Evolutionary conservation across 2,888 invertebrate species (phyloP), one percentile per base, ranked within the genome.

Genomic region (Venustoraphidia nigricollis): DNA sequence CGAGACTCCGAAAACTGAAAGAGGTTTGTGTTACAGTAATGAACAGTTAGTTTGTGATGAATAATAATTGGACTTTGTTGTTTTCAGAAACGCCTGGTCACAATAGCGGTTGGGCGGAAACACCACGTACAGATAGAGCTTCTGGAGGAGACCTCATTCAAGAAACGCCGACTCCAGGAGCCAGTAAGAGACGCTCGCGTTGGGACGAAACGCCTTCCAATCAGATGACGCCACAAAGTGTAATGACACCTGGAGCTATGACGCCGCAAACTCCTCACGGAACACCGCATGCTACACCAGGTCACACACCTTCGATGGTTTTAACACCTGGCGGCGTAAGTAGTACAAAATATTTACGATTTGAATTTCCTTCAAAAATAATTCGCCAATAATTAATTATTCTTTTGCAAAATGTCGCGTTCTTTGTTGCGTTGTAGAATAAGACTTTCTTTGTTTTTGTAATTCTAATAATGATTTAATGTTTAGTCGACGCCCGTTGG

Each of bases 71-170:
- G n/a, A 38, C n/a, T 50, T 36, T 37, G 10, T 14, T 44, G 13
- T 41, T 11, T 27, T 43, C 34, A 81, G 95, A 95, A 72, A 96
- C 96, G 1, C 95, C 96, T 0, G 95, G 93, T 0, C 92, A 96
- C 65, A 84, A 80, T 54, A 91, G 93, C 62, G 97, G 97, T 2
- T 98, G 98, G 98, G 97, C 97, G 11, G 98, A 98, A 69, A 99
- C 98, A 0, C 98, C 98, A 0, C 83, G 93, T 52, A 92, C 95
- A 0, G 95, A 96, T 64, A 79, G 96, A 48, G 82, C 83, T 4
- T 81, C 79, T 10, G 72, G 75, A 41, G 47, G 42, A 27, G 75
- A 73, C 57, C 73, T 79, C 10, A 86, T 88, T 46, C 83, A 92
- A 60, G 94, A 94, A 66, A 91, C 92, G 0, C 92, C 95, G 0